Evolutionary conservation across 1,140 invertebrate genomes (phyloP), one percentile per base, ranked within the genome.

Genomic region (Halesus radiatus): DNA sequence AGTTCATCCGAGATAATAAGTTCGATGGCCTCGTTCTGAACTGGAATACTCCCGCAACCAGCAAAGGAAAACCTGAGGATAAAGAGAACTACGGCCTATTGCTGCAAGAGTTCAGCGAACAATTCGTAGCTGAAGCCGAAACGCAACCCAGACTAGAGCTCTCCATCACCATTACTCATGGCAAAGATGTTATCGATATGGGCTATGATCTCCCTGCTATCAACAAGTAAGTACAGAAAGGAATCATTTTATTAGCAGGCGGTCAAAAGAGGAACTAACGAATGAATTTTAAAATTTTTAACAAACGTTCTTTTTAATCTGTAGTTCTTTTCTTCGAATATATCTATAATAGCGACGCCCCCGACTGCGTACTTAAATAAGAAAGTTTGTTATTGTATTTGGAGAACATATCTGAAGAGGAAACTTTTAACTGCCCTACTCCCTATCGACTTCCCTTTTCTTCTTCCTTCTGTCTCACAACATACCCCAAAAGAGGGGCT

Each of bases 11-110:
- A 81, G 93, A 96, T 85, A 96, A 98, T 86, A 94, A 96, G 84
- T 99, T 99, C 86, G 97, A 99, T 88, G 98, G 98, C 7, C 91
- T 99, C 26, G 98, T 99, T 88, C 90, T 99, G 82, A 97, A 98
- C 86, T 99, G 97, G 97, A 97, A 98, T 86, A 98, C 98, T 89
- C 97, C 97, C 0, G 95, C 95, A 0, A 91, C 94, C 86, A 90
- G 97, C 58, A 45, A 29, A 37, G 64, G 64, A 18, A 68, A 32
- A 45, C 16, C 64, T 15, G 16, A 45, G 3, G 64, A 68, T 20
- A 68, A 68, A 18, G 64, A 22, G 23, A 68, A 68, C 29, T 68
- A 32, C 32, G 64, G 7, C n/a, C 22, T 32, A 4, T 18, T 68
- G 3, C 13, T 68, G 37, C 26, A 16, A 29, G 64, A 68, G 29